A percentile compares a stretch with the other conserved stretches of the same genome.
Conservation (phyloP, 1,140 invertebrate genomes). For the Cardiocondyla obscurior region DNA sequence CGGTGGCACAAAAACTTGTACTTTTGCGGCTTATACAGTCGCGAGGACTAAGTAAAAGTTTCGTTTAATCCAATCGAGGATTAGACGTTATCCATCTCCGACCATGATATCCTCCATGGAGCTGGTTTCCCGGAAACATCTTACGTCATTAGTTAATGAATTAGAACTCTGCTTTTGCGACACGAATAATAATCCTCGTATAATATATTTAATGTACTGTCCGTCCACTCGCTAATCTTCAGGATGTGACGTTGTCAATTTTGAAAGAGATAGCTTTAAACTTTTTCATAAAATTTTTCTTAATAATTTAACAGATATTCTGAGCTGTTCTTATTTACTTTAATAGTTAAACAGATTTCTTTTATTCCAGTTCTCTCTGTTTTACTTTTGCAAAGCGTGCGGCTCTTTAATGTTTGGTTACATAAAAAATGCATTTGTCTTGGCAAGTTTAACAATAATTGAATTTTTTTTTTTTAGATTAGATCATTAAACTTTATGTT, state of each 20-base stretch:
- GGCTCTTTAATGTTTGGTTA: no score
- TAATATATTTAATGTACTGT: background rate
- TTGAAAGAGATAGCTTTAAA: background rate
- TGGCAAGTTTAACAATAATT: background rate
- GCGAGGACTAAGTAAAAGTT: constrained; percentile 43
- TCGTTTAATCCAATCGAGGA: constrained; percentile 51
- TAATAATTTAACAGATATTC: background rate
- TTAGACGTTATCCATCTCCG: background rate
- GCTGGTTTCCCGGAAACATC: constrained; percentile 1
- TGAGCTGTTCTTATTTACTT: no score
- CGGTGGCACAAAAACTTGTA: constrained; percentile 13
- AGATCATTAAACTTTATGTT: background rate
- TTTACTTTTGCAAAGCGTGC: no score
- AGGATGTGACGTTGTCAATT: background rate
- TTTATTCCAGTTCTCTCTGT: no score
- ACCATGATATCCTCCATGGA: background rate
- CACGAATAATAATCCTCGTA: background rate
- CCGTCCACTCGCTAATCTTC: background rate
- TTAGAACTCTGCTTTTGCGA: background rate
- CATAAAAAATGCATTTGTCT: background rate
- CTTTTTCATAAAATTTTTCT: background rate
- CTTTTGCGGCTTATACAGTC: constrained; percentile 26
- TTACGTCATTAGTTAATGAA: constrained; percentile 26
- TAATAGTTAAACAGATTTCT: no score
- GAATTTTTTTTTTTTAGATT: background rate